Conservation (phyloP, 92 coral and sea anemone genomes). For the Epizoanthus fatuus region DNA sequence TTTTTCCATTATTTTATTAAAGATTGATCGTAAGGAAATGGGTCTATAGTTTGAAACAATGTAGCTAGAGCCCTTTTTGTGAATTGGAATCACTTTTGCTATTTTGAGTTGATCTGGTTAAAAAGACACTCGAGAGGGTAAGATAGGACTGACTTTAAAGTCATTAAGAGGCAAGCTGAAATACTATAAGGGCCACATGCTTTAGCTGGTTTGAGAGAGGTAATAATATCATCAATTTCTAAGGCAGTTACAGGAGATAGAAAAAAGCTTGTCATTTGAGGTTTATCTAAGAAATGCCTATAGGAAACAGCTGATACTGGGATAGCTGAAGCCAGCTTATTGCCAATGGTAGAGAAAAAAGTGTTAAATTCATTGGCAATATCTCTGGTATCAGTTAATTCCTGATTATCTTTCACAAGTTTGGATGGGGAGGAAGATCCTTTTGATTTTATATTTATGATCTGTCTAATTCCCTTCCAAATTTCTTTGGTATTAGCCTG, state of each 20-base stretch:
- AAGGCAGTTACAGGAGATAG: not conserved
- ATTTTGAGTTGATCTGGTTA: slow-evolving; percentile 9
- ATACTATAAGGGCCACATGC: not conserved
- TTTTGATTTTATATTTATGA: slow-evolving; percentile 47
- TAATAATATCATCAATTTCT: not conserved
- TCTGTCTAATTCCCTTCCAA: slow-evolving; percentile 55
- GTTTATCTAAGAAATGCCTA: not conserved
- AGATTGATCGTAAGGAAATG: not conserved
- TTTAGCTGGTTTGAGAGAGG: not conserved
- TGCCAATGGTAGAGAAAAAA: slow-evolving; percentile 2
- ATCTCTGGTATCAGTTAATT: not conserved
- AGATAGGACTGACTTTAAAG: not conserved
- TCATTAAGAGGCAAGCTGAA: not conserved
- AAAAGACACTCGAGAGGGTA: not conserved
- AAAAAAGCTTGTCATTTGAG: not conserved
- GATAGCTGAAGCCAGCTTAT: not conserved
- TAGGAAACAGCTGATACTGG: not conserved
- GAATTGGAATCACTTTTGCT: slow-evolving; percentile 14
- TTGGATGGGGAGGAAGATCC: slow-evolving; percentile 29
- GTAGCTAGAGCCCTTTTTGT: not conserved
- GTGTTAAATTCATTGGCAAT: not conserved
- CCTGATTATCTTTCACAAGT: slow-evolving; percentile 45
- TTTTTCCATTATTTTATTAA: slow-evolving; percentile 5
- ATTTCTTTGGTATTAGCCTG: slow-evolving; percentile 21
- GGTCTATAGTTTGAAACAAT: slow-evolving; percentile 16